Conservation (phyloP, 2,888 invertebrate species). For the Carabus problematicus region DNA sequence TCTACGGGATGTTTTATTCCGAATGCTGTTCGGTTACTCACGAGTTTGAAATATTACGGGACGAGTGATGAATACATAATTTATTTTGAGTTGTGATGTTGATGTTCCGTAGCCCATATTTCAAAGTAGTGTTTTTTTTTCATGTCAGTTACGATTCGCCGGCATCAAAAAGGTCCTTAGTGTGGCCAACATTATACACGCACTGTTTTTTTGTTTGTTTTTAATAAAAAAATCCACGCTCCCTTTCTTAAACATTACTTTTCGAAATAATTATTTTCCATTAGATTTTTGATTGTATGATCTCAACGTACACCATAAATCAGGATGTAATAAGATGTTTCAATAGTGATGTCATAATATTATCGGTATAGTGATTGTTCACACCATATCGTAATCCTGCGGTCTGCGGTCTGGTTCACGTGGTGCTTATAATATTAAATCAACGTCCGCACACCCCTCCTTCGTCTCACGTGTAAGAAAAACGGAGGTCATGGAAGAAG, state of each 20-base stretch:
- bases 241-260: too few relatives aligned
- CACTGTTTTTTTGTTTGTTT: too few relatives aligned
- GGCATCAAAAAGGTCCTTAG: conserved; percentile 3
- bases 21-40: conserved; percentile 3
- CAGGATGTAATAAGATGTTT: too few relatives aligned
- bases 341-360: too few relatives aligned
- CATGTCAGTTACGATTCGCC: conserved; percentile 29
- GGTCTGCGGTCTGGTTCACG: conserved; percentile 4
- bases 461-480: not conserved
- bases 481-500: not conserved
- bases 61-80: conserved; percentile 42
- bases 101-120: conserved; percentile 41
- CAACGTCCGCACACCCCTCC: not conserved
- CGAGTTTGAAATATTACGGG: conserved; percentile 27
- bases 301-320: too few relatives aligned
- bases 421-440: conserved; percentile 23
- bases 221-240: too few relatives aligned
- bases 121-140: conserved; percentile 33
- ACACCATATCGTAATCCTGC: too few relatives aligned
- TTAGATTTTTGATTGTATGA: too few relatives aligned
- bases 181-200: too few relatives aligned
- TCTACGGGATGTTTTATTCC: too few relatives aligned
- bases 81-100: conserved; percentile 40
- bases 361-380: too few relatives aligned
- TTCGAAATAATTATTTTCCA: too few relatives aligned